Evolutionary conservation across 1,140 invertebrate species (phyloP).

Genomic region (Zaprionus ornatus): DNA sequence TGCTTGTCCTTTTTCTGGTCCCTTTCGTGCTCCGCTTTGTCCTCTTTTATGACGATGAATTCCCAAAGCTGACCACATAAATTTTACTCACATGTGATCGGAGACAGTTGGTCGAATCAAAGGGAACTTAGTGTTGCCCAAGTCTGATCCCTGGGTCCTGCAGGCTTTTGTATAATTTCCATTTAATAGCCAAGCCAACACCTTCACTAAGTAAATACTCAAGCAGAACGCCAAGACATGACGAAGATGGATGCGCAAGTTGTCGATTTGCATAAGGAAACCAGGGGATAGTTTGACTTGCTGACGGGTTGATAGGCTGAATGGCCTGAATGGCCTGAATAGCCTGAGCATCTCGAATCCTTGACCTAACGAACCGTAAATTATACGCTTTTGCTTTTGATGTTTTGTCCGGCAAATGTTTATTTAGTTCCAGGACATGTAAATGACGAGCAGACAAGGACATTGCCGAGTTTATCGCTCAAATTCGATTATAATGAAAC

Average conservation of each 20-base stretch:
- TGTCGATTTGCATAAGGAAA: slow-evolving; percentile 67
- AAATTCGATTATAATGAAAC: slow-evolving; percentile 78
- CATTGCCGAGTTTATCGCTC: slow-evolving; percentile 71
- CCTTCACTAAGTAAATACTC: slow-evolving; percentile 53
- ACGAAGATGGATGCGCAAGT: slow-evolving; percentile 77
- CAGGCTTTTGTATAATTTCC: slow-evolving; percentile 61
- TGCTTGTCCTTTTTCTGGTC: slow-evolving; percentile 60
- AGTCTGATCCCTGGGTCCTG: slow-evolving; percentile 25
- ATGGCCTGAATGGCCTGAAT: background rate
- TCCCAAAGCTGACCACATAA: slow-evolving; percentile 41
- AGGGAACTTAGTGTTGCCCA: slow-evolving; percentile 62
- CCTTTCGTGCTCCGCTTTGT: slow-evolving; percentile 24
- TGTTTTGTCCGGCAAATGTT: slow-evolving; percentile 70
- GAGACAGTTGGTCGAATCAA: slow-evolving; percentile 57
- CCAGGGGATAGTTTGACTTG: slow-evolving; percentile 41
- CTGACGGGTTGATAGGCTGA: slow-evolving; percentile 34
- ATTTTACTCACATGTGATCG: slow-evolving; percentile 61
- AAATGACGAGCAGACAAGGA: slow-evolving; percentile 43
- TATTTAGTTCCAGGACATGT: slow-evolving; percentile 61
- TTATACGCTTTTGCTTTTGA: slow-evolving; percentile 82
- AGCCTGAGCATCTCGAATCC: slow-evolving; percentile 26
- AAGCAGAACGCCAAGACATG: slow-evolving; percentile 46
- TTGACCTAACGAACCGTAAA: slow-evolving; percentile 83
- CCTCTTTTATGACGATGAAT: slow-evolving; percentile 37
- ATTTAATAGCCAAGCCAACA: slow-evolving; percentile 72